Base-by-base conservation (phyloP, 2,888 invertebrate species). In the Eristalinus sepulchralis region DNA sequence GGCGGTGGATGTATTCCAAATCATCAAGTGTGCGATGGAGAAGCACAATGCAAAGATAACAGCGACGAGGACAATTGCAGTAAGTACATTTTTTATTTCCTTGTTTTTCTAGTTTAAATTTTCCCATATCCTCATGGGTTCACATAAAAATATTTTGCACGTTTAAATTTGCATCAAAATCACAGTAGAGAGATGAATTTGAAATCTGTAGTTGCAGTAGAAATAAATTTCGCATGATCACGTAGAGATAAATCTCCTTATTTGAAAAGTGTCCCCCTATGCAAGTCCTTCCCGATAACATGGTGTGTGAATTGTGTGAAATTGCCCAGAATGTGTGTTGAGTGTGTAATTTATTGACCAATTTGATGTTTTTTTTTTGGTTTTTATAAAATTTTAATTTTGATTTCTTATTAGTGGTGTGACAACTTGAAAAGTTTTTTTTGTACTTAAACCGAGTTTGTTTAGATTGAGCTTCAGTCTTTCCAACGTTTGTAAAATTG, bases 11-110 rank as follows among this genome's bases (percentile, higher is more conserved):
- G 93, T 90, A 90, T 93, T 89, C 90, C 90, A 83, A 91, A 91
- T 83, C 89, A 90, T 11, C 91, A 92, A 89, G 91, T 92, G 86
- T 95, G 95, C 92, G 93, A 95, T 93, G 91, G 94, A 89, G 90
- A 91, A 88, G 90, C 92, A 91, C 92, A 94, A 91, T 93, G 94
- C 91, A 90, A 93, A 89, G 92, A 95, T 93, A 90, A 93, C 91
- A 92, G 94, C 89, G 93, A 94, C 90, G 94, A 94, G 90, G 91
- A 91, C 80, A 90, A 91, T 88, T 94, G 94, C 90, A 90, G 93
- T 93, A 92, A 93, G 93, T 92, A 92, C 34, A 27, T 27, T 27
- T 53, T 0, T 39, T 10, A 20, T 22, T 20, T 17, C 24, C 2
- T 22, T 57, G 11, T 57, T 11, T 24, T 13, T 57, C 4, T 57